phyloP scores from a whole-genome alignment of 2,888 invertebrate genomes.

The Tridacna gigas region DNA sequence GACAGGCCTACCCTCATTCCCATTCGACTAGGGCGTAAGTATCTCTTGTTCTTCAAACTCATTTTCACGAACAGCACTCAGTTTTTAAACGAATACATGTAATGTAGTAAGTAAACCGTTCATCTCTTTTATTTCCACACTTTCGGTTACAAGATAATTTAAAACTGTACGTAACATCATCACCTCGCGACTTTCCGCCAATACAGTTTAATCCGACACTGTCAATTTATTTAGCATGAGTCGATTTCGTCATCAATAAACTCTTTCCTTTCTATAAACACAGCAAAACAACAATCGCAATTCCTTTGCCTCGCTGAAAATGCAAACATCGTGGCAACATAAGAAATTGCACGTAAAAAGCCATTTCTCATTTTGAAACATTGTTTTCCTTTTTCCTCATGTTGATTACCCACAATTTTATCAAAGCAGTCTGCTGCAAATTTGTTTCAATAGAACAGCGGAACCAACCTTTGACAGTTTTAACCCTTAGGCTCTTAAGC shows the following conservation, averaged over 20 bases:
- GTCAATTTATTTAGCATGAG: neutral
- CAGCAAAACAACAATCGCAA: neutral
- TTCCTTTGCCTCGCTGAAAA: too few relatives aligned
- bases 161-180: too few relatives aligned
- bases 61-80: slow-evolving; percentile 2
- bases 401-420: too few relatives aligned
- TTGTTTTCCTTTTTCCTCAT: too few relatives aligned
- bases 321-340: neutral
- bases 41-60: slow-evolving; percentile 21
- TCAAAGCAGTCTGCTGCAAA: slow-evolving; percentile 4
- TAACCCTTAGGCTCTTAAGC: too few relatives aligned
- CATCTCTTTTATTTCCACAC: too few relatives aligned
- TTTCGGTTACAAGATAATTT: too few relatives aligned
- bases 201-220: too few relatives aligned
- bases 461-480: too few relatives aligned
- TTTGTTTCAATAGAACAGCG: neutral
- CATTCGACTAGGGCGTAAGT: slow-evolving; percentile 14
- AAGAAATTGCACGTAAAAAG: neutral
- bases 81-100: neutral
- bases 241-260: neutral
- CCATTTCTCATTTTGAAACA: neutral
- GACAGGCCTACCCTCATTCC: slow-evolving; percentile 21
- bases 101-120: neutral
- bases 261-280: too few relatives aligned
- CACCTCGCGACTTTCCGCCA: too few relatives aligned